These are phyloP conservation scores for Zaprionus africanus DNA, from an alignment of 1,140 invertebrate species.

Conservation along the genomic window DNA sequence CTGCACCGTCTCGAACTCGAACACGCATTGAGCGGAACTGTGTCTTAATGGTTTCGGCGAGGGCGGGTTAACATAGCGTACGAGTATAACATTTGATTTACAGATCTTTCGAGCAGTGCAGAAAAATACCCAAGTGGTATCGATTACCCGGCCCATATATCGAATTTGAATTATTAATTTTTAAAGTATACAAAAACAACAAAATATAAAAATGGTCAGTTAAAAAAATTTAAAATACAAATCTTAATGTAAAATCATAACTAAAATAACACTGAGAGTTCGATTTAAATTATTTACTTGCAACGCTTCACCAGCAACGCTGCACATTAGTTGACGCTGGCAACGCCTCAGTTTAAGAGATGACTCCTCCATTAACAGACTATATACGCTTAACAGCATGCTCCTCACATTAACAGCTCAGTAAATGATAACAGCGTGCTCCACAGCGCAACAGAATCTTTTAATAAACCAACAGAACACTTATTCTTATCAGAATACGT, in stretches of 20 bases:
- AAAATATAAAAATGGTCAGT: neutral
- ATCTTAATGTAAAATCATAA: neutral
- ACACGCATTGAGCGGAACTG: conserved; percentile 19
- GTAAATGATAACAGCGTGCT: neutral
- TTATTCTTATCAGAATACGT: neutral
- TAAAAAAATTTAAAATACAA: neutral
- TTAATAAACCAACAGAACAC: neutral
- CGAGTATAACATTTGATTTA: conserved; percentile 13
- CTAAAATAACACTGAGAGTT: neutral
- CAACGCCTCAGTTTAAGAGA: neutral
- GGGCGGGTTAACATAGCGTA: neutral
- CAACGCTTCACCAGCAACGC: neutral
- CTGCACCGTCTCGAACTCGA: conserved; percentile 8
- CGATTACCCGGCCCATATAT: neutral
- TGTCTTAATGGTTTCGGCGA: neutral
- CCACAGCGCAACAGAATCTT: neutral
- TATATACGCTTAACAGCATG: neutral
- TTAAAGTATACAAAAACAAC: neutral
- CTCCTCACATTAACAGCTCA: neutral
- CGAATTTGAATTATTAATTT: neutral
- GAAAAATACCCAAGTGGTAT: conserved; percentile 3
- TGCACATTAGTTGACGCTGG: neutral
- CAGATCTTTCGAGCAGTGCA: neutral
- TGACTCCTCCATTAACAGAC: conserved; percentile 4
- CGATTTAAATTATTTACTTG: neutral